Conservation (phyloP, 2,797 vertebrate genomes). For the Clarias fuscus region DNA sequence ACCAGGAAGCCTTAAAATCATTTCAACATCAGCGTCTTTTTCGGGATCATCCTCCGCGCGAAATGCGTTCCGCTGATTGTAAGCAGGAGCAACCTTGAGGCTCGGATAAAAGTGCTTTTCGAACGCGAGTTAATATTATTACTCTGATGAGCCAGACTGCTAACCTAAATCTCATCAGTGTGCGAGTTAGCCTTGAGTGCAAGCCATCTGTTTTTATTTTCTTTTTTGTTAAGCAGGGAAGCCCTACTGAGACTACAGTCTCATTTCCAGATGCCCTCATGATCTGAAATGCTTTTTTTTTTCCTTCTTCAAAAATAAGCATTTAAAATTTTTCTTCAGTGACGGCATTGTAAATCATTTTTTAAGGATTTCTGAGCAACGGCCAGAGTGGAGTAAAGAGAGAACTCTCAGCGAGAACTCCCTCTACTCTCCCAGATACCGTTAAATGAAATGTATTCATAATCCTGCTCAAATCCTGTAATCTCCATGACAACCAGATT, state of each 20-base stretch:
- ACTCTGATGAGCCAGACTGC: neutral
- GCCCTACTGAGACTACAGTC: neutral
- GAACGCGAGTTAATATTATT: neutral
- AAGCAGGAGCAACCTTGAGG: neutral
- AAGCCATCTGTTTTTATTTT: neutral
- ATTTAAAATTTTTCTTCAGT: conserved; percentile 21
- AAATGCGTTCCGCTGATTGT: neutral
- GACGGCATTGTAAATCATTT: conserved; percentile 31
- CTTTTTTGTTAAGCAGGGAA: neutral
- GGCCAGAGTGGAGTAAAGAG: conserved; percentile 4
- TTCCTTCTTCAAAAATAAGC: neutral
- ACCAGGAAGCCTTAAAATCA: conserved; percentile 8
- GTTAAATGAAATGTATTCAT: conserved; percentile 77
- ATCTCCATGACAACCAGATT: conserved; percentile 76
- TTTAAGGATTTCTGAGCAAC: conserved; percentile 36
- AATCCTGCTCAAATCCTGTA: conserved; percentile 81
- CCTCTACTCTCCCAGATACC: conserved; percentile 69
- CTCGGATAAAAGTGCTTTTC: neutral
- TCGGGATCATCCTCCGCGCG: neutral
- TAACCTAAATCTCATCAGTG: conserved; percentile 35
- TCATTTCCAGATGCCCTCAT: neutral
- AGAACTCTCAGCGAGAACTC: conserved; percentile 44
- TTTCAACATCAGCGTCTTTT: neutral
- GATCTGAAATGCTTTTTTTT: conserved; percentile 25
- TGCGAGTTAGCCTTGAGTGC: conserved; percentile 28